A percentile compares a stretch with the other conserved stretches of the same genome.
Evolutionary conservation across 2,113 vertebrate species (phyloP).

Genomic region (Paradoxurus hermaphroditus): DNA sequence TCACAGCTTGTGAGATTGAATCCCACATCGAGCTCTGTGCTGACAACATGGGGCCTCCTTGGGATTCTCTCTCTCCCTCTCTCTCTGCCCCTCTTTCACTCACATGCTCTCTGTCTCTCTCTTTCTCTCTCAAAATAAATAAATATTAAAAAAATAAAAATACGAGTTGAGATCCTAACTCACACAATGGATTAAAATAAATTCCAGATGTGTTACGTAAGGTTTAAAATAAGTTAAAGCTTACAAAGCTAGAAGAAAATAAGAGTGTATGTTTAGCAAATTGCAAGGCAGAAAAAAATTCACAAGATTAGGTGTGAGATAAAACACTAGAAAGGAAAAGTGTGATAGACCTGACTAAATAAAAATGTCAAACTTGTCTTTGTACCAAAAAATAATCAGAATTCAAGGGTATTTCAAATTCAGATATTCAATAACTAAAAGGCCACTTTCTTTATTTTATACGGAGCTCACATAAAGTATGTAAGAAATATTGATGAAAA

Average conservation of each 20-base stretch:
- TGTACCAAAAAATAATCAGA: neutral
- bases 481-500: neutral
- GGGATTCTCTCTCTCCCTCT: neutral
- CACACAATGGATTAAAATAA: conserved; percentile 8
- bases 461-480: neutral
- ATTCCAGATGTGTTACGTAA: neutral
- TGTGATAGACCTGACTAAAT: neutral
- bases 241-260: neutral
- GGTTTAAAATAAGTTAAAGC: neutral
- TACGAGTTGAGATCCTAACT: neutral
- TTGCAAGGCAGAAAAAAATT: neutral
- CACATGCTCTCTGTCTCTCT: neutral
- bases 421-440: neutral
- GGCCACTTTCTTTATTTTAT: neutral
- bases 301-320: neutral
- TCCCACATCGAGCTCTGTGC: neutral
- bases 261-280: neutral
- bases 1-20: neutral
- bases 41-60: neutral
- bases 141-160: neutral
- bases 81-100: neutral
- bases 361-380: neutral
- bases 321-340: neutral
- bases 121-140: neutral
- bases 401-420: neutral